These are phyloP conservation scores for Panzeria rudis DNA, from an alignment of 2,888 invertebrate species.

Conservation along the genomic window DNA sequence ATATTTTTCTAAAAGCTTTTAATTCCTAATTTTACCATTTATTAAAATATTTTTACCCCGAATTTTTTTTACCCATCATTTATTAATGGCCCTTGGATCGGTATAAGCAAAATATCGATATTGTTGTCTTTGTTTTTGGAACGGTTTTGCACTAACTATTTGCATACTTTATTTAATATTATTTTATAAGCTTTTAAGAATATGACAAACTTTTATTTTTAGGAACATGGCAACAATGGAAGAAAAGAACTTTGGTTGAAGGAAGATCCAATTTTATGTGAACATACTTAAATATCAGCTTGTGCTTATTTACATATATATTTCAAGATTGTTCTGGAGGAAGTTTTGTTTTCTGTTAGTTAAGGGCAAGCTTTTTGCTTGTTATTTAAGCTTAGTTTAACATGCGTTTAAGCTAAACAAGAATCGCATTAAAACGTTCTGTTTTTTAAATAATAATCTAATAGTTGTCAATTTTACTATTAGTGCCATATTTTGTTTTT, in stretches of 20 bases:
- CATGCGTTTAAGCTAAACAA: too few relatives aligned
- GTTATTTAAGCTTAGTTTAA: too few relatives aligned
- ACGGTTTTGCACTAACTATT: constrained; percentile 55
- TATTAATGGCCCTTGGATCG: constrained; percentile 41
- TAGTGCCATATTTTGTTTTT: too few relatives aligned
- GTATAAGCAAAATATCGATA: constrained; percentile 26
- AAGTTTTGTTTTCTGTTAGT: too few relatives aligned
- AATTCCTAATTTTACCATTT: constrained; percentile 18
- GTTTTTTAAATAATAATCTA: too few relatives aligned
- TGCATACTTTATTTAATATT: constrained; percentile 3
- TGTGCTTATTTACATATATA: neutral
- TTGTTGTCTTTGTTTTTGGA: constrained; percentile 29
- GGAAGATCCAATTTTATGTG: neutral
- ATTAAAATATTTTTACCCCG: constrained; percentile 28
- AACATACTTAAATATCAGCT: neutral
- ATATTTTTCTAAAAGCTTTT: constrained; percentile 66
- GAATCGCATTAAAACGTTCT: too few relatives aligned
- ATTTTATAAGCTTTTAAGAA: constrained; percentile 35
- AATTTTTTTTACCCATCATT: neutral
- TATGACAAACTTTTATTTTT: constrained; percentile 26
- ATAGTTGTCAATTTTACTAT: too few relatives aligned
- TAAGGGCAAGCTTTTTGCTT: too few relatives aligned
- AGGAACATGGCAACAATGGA: neutral
- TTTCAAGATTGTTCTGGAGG: too few relatives aligned
- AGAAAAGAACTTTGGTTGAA: constrained; percentile 22